Conservation (phyloP, 2,113 vertebrate species). For the Megaleporinus macrocephalus region DNA sequence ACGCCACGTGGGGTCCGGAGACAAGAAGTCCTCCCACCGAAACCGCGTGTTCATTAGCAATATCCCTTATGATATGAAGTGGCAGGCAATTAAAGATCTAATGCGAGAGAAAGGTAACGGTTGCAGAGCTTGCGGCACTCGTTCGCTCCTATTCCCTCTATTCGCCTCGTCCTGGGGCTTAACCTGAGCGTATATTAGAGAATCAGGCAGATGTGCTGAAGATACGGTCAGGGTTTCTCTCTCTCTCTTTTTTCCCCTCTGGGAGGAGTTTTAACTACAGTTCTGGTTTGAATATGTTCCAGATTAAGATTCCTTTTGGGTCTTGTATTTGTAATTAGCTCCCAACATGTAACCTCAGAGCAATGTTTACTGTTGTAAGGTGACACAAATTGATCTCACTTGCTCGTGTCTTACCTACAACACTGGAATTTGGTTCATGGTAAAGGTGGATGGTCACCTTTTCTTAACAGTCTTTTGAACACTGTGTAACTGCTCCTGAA, state of each 20-base stretch:
- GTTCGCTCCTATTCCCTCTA: conserved; percentile 41
- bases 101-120: conserved; percentile 99
- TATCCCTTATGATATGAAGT: conserved; percentile 99
- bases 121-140: conserved; percentile 36
- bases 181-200: not conserved
- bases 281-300: conserved; percentile 41
- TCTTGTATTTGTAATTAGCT: conserved; percentile 70
- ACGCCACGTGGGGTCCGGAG: conserved; percentile 80
- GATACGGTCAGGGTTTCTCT: conserved; percentile 54
- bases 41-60: conserved; percentile 99
- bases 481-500: conserved; percentile 1
- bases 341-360: conserved; percentile 74
- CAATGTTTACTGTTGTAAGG: conserved; percentile 84
- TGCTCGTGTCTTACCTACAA: conserved; percentile 83
- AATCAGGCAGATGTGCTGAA: conserved; percentile 4
- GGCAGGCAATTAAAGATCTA: conserved; percentile 99
- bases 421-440: conserved; percentile 68
- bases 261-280: conserved; percentile 63
- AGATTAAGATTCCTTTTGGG: conserved; percentile 56
- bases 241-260: conserved; percentile 48
- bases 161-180: not conserved
- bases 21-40: conserved; percentile 88
- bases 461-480: conserved; percentile 83
- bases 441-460: conserved; percentile 88
- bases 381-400: conserved; percentile 80